A percentile compares a stretch with the other conserved stretches of the same genome.
Evolutionary conservation across 2,797 vertebrate genomes (phyloP).

Genomic region (Mallotus villosus): DNA sequence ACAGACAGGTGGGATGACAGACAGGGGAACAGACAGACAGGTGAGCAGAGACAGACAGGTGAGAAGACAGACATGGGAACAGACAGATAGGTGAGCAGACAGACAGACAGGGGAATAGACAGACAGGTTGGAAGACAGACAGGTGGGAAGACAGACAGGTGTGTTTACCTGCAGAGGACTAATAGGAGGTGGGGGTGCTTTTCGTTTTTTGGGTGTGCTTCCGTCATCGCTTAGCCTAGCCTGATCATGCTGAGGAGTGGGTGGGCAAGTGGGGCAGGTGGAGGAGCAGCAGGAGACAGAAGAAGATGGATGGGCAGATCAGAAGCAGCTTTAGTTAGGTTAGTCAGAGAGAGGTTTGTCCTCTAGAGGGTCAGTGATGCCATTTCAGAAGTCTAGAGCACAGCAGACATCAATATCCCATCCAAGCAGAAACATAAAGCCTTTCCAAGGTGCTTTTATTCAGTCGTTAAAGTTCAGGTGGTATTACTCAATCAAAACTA

Average conservation of each 20-base stretch:
- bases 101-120: constrained; percentile 42
- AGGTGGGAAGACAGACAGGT: constrained; percentile 11
- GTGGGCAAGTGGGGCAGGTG: constrained; percentile 50
- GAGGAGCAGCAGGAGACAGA: constrained; percentile 54
- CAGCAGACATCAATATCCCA: neutral
- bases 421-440: neutral
- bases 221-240: constrained; percentile 95
- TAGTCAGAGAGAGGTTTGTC: constrained; percentile 56
- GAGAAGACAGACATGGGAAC: constrained; percentile 19
- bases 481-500: neutral
- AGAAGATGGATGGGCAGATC: neutral
- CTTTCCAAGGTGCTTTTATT: neutral
- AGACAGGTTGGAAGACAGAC: constrained; percentile 43
- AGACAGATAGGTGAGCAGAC: constrained; percentile 10
- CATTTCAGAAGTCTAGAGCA: neutral
- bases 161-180: constrained; percentile 94
- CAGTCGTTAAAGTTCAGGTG: neutral
- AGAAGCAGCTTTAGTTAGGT: constrained; percentile 57
- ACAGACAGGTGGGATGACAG: constrained; percentile 16
- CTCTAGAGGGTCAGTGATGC: neutral
- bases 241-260: constrained; percentile 90
- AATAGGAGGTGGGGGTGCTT: constrained; percentile 98
- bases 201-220: constrained; percentile 99
- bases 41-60: constrained; percentile 28
- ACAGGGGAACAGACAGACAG: constrained; percentile 18